Conservation (phyloP, 1,140 invertebrate genomes). For the Cydia amplana region DNA sequence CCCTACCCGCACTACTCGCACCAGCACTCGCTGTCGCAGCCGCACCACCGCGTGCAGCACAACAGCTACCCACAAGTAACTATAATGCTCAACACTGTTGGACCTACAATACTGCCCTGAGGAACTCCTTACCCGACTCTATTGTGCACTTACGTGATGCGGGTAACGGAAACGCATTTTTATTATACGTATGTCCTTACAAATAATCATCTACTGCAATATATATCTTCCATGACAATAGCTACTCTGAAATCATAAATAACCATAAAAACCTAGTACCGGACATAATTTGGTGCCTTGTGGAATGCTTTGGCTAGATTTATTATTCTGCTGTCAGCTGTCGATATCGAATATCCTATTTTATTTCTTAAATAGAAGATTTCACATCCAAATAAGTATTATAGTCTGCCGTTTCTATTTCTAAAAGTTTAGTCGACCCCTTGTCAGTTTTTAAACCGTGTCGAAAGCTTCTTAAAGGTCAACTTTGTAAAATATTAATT, state of each 20-base stretch:
- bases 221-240: too few species aligned
- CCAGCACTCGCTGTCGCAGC: conserved; percentile 80
- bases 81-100: not conserved
- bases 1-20: conserved; percentile 70
- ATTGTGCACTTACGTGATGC: too few species aligned
- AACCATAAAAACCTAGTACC: not conserved
- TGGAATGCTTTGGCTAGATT: not conserved
- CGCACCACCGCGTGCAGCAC: conserved; percentile 74
- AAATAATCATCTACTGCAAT: too few species aligned
- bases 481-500: not conserved
- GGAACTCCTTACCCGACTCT: not conserved
- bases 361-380: conserved; percentile 11
- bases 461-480: not conserved
- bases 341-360: not conserved
- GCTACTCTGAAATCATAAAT: not conserved
- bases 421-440: not conserved
- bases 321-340: not conserved
- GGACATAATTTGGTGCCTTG: not conserved
- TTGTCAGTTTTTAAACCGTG: not conserved
- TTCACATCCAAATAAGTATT: not conserved
- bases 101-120: not conserved
- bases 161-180: too few species aligned
- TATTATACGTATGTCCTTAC: too few species aligned
- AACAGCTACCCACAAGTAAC: conserved; percentile 62
- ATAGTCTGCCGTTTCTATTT: not conserved